Evolutionary conservation across 2,113 vertebrate species (phyloP), one percentile per base, ranked within the genome.

Genomic region (Meles meles): DNA sequence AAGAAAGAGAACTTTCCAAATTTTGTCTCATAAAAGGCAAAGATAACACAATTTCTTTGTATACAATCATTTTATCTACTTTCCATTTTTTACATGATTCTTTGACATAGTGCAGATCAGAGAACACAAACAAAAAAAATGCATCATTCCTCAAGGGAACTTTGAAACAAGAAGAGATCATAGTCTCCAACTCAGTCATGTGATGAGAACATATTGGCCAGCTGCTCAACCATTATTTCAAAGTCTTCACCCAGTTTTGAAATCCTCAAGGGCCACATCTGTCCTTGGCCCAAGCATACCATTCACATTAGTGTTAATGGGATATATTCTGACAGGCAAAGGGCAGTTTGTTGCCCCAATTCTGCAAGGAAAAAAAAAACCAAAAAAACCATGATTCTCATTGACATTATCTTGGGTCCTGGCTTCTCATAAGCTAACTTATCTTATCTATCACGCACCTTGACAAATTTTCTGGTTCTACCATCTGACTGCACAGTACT

Each of bases 221-320:
- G 25, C 37, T 77, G 34, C 10, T 80, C 10, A 80, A 52, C 52
- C 77, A 65, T 93, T 88, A 89, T 95, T 96, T 97, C 97, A 96
- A 97, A 97, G 95, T 97, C 92, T 97, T 84, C 77, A 82, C 21
- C 59, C 27, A 77, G 93, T 98, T 97, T 97, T 89, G 67, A 98
- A 98, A 98, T 96, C 77, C 57, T 42, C 13, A 86, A 88, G 88
- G 93, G 52, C 67, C 29, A 69, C 57, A 42, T 74, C 34, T 93
- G 67, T 88, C 95, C 94, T 96, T 96, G 97, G 65, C 81, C 80
- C 34, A 71, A 63, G 80, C 85, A 97, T 88, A 21, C 27, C 61
- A 74, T 93, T 97, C 59, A 37, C 42, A 74, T 97, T 92, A 83
- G 34, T 72, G 59, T 44, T 47, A 93, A 42, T 71, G 44, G 86